A percentile compares a stretch with the other conserved stretches of the same genome.
Conservation (phyloP, 2,797 vertebrate species). For the Vultur gryphus region DNA sequence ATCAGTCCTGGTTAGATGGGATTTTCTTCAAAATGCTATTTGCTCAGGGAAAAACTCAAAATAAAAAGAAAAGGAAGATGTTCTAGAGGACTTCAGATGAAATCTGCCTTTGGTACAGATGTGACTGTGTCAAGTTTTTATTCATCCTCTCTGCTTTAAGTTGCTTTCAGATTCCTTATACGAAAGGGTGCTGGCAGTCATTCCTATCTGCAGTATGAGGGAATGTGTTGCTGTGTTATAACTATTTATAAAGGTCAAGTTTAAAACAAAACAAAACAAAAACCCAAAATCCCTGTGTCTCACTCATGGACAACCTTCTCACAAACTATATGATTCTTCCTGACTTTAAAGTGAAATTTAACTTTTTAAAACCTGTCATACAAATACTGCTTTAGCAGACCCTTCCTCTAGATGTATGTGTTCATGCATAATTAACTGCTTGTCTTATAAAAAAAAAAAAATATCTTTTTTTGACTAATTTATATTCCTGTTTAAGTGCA, state of each 20-base stretch:
- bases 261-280: neutral
- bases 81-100: neutral
- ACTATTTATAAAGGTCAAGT: neutral
- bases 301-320: neutral
- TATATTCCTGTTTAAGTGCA: neutral
- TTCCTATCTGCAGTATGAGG: neutral
- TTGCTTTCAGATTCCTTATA: neutral
- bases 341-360: neutral
- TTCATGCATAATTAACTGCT: neutral
- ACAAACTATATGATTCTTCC: neutral
- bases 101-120: neutral
- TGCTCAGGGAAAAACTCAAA: neutral
- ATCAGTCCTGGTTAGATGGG: neutral
- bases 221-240: neutral
- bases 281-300: neutral
- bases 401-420: neutral
- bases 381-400: neutral
- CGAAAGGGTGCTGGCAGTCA: neutral
- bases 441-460: neutral
- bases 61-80: neutral
- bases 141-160: neutral
- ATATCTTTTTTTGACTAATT: neutral
- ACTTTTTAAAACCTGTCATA: neutral
- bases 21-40: conserved; percentile 11
- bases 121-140: neutral